Base-by-base conservation (phyloP, 2,888 invertebrate species). In the Caenorhabditis virilis region DNA sequence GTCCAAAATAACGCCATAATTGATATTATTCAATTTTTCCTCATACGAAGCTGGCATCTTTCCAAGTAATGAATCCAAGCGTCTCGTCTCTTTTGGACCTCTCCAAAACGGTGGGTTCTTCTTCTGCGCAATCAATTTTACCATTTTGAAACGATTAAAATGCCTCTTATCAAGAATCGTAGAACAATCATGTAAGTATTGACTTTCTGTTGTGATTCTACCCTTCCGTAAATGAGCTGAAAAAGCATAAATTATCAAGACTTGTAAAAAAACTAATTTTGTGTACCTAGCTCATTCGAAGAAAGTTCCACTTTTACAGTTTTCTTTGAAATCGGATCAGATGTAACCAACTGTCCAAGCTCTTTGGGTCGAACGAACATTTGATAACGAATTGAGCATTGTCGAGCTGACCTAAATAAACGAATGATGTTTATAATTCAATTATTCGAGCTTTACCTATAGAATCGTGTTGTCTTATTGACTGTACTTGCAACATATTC, bases 401-500 rank as follows among this genome's bases (percentile, higher is more conserved):
- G 92, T 82, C 93, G 91, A 18, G 93, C 89, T 36, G 93, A 91
- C 62, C 95, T 89, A 85, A 90, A 92, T 18, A 58, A 36, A 18
- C 6, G 11, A 9, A 9, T 6, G 20, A 13, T 43, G 22, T n/a
- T n/a, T n/a, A n/a, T n/a, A n/a, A n/a, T n/a, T 20, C 39, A 43
- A 18, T 18, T 16, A 43, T 7, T 26, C 23, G 15, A 49, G 5
- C 16, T 15, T 54, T 23, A 74, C 74, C 78, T 56, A 46, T 73
- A 76, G 55, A 68, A 68, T 9, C 56, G 41, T 46, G 92, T 91
- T n/a, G 89, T 89, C 66, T 90, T 89, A 85, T 91, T 93, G 1
- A 95, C 93, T 77, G 91, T 88, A 83, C 94, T 93, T 22, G 93
- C 89, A 9, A 92, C 91, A 83, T 94, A 88, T 84, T 97, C 95